Evolutionary conservation across 2,888 invertebrate genomes (phyloP).

Genomic region (Archaeoteleia sp.): DNA sequence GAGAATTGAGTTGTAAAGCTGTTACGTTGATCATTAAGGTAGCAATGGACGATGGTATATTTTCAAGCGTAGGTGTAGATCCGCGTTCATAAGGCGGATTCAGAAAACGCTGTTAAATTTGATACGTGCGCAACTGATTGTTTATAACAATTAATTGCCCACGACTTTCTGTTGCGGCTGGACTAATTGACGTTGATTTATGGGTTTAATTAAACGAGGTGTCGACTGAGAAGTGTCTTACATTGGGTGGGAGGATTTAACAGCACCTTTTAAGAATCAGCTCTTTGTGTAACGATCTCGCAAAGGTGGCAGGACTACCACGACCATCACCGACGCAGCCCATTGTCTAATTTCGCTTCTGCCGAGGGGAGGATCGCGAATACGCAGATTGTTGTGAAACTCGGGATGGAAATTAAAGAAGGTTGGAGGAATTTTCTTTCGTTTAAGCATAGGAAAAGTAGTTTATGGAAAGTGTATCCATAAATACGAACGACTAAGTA

Average conservation of each 20-base stretch:
- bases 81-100: too few relatives aligned
- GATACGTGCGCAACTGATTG: slow-evolving; percentile 54
- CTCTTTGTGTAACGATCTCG: slow-evolving; percentile 60
- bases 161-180: slow-evolving; percentile 36
- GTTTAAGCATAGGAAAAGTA: too few relatives aligned
- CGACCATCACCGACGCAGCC: slow-evolving; percentile 35
- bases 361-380: slow-evolving; percentile 20
- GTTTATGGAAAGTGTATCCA: too few relatives aligned
- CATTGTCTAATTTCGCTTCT: slow-evolving; percentile 49
- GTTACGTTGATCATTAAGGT: too few relatives aligned
- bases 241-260: slow-evolving; percentile 64
- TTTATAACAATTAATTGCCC: slow-evolving; percentile 72
- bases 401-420: slow-evolving; percentile 29
- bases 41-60: too few relatives aligned
- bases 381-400: slow-evolving; percentile 19
- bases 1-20: too few relatives aligned
- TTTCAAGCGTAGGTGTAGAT: too few relatives aligned
- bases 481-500: too few relatives aligned
- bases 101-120: too few relatives aligned
- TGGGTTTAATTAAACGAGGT: slow-evolving; percentile 73
- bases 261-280: slow-evolving; percentile 68
- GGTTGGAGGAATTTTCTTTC: too few relatives aligned
- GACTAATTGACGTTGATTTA: slow-evolving; percentile 74
- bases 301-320: slow-evolving; percentile 39
- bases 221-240: slow-evolving; percentile 65